A percentile compares a stretch with the other conserved stretches of the same genome.
Evolutionary conservation across 2,797 vertebrate genomes (phyloP).

Genomic region (Oryzias sinensis): DNA sequence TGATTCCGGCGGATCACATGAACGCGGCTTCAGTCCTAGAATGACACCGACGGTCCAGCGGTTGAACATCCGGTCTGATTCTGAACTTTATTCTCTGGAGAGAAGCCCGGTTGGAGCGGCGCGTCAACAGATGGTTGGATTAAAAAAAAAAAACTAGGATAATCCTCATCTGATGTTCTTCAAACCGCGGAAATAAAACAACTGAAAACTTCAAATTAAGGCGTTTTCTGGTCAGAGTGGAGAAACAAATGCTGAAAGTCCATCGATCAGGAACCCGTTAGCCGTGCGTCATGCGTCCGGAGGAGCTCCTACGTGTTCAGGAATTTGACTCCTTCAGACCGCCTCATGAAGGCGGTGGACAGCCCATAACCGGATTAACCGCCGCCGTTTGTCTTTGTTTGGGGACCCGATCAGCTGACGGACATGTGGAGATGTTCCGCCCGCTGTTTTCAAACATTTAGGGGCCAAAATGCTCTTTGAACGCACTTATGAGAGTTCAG

Average conservation of each 20-base stretch:
- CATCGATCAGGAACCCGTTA: constrained; percentile 42
- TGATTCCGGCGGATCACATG: neutral
- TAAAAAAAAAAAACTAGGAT: neutral
- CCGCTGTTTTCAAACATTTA: too few relatives aligned
- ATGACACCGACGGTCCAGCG: neutral
- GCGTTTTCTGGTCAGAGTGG: neutral
- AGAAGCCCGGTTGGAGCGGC: constrained; percentile 31
- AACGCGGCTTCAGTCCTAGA: constrained; percentile 19
- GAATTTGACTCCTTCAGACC: constrained; percentile 72
- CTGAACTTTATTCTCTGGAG: constrained; percentile 8
- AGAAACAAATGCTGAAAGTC: neutral
- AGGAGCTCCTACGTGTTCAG: constrained; percentile 70
- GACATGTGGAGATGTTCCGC: too few relatives aligned
- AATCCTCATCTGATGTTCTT: constrained; percentile 8
- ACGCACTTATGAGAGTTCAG: too few relatives aligned
- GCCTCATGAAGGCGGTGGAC: constrained; percentile 38
- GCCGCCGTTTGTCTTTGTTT: neutral
- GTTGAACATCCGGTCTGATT: constrained; percentile 5
- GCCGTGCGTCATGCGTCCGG: constrained; percentile 48
- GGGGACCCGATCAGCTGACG: neutral
- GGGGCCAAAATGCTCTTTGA: too few relatives aligned
- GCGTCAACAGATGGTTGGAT: constrained; percentile 6
- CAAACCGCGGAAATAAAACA: neutral
- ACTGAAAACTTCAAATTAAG: neutral
- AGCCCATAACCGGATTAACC: neutral